Evolutionary conservation across 2,888 invertebrate species (phyloP), one percentile per base, ranked within the genome.

Genomic region (Diplazon laetatorius): DNA sequence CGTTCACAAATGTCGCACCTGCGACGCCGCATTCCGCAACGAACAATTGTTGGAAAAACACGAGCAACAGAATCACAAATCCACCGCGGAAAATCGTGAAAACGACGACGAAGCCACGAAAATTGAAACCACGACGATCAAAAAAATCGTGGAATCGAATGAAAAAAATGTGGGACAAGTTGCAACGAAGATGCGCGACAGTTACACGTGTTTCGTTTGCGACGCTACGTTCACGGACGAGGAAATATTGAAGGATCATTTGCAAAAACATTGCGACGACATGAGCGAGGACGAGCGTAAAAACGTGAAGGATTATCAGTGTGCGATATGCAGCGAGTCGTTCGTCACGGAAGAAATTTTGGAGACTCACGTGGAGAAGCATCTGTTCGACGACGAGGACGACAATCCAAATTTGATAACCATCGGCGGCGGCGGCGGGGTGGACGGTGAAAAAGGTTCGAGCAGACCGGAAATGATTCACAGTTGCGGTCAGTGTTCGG

Each of bases 251-350:
- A 90, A 90, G 65, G 89, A 90, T 76, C 91, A 91, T 80, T 80
- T 91, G 14, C 90, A 90, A 16, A 87, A 89, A 42, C 90, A 91
- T 76, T 90, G 90, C 66, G 89, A 91, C 37, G 89, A 90, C 22
- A 83, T 78, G 25, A 90, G 89, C 60, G 89, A 78, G 44, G 80
- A 74, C 8, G 86, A 87, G 6, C 82, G 79, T 2, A 84, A 78
- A 6, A 75, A 71, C 1, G 83, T 74, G 0, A 88, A 87, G 46
- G 87, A 89, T 8, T 90, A 87, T 69, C 88, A 89, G 37, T 91
- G 91, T 75, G 90, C 89, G 1, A 90, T 91, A 46, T 91, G 90
- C 20, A 86, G 89, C 0, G 85, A 88, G 2, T 83, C 87, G 0
- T 55, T 90, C 14, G 87, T 88, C 0, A 85, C 88, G 0, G 91